Conservation (phyloP, 2,888 invertebrate genomes). For the Acrobasis repandana region DNA sequence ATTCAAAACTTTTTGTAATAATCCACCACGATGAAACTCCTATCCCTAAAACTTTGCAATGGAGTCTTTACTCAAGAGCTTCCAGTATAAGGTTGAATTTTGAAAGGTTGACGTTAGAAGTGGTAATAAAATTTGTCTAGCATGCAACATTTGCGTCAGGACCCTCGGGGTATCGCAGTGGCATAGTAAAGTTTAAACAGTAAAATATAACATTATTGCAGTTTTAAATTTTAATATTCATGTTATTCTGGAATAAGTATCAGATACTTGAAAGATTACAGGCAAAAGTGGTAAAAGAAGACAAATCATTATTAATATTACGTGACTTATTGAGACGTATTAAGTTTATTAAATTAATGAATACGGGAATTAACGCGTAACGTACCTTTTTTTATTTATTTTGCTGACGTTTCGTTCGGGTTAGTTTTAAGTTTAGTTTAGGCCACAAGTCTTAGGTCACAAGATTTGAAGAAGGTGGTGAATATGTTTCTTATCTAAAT, state of each 20-base stretch:
- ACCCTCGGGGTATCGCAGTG: slow-evolving; percentile 26
- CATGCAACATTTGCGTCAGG: slow-evolving; percentile 28
- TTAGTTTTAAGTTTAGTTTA: too few species aligned
- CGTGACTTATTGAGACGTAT: too few species aligned
- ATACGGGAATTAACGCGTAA: too few species aligned
- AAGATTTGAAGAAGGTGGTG: too few species aligned
- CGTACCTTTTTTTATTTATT: too few species aligned
- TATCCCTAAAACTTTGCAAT: slow-evolving; percentile 7
- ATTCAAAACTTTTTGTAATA: slow-evolving; percentile 27
- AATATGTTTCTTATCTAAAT: too few species aligned
- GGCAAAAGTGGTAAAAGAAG: too few species aligned
- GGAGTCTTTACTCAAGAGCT: not conserved
- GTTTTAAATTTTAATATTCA: not conserved
- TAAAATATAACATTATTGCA: slow-evolving; percentile 8
- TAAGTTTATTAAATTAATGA: too few species aligned
- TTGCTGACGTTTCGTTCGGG: too few species aligned
- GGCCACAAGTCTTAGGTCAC: too few species aligned
- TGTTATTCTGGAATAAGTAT: not conserved
- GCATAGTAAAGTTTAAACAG: slow-evolving; percentile 7
- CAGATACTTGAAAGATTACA: too few species aligned
- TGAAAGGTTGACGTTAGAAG: slow-evolving; percentile 13
- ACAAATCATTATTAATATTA: too few species aligned
- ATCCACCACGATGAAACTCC: slow-evolving; percentile 21
- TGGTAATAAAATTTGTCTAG: slow-evolving; percentile 31
- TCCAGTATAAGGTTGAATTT: slow-evolving; percentile 13